Evolutionary conservation across 2,797 vertebrate species (phyloP).

Genomic region (Sebastes oblongus): DNA sequence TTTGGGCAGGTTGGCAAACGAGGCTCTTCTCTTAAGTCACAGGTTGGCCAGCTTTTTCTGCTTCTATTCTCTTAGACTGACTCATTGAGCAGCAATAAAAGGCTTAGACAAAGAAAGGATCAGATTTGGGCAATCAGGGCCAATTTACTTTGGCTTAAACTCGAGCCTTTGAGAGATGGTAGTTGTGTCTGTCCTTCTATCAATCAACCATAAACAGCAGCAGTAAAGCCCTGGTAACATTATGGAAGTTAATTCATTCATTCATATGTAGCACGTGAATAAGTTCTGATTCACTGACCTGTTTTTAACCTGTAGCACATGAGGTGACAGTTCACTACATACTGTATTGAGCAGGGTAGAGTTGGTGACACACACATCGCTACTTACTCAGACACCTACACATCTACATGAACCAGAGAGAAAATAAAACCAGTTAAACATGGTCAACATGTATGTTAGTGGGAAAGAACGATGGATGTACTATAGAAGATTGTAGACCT

Average conservation of each 20-base stretch:
- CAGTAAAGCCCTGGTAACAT: neutral
- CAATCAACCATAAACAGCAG: constrained; percentile 8
- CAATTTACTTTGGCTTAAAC: constrained; percentile 40
- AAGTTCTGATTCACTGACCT: constrained; percentile 33
- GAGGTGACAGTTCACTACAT: neutral
- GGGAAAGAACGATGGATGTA: neutral
- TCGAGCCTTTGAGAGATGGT: constrained; percentile 1
- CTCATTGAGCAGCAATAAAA: constrained; percentile 39
- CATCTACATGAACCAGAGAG: neutral
- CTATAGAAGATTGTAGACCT: neutral
- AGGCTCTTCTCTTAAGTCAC: constrained; percentile 33
- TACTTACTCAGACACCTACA: neutral
- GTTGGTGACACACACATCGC: neutral
- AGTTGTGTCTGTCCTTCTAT: neutral
- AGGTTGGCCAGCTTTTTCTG: constrained; percentile 28
- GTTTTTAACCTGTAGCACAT: constrained; percentile 11
- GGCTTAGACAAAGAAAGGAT: constrained; percentile 20
- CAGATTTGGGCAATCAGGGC: constrained; percentile 32
- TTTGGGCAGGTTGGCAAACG: constrained; percentile 9
- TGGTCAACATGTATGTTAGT: neutral
- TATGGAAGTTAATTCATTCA: constrained; percentile 34
- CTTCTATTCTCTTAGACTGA: constrained; percentile 27
- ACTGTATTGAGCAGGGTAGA: neutral
- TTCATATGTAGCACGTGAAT: constrained; percentile 2
- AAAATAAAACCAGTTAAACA: neutral